A percentile compares a stretch with the other conserved stretches of the same genome.
These are phyloP conservation scores for Drosophila ambigua DNA, from an alignment of 1,140 invertebrate genomes.

Conservation along the genomic window DNA sequence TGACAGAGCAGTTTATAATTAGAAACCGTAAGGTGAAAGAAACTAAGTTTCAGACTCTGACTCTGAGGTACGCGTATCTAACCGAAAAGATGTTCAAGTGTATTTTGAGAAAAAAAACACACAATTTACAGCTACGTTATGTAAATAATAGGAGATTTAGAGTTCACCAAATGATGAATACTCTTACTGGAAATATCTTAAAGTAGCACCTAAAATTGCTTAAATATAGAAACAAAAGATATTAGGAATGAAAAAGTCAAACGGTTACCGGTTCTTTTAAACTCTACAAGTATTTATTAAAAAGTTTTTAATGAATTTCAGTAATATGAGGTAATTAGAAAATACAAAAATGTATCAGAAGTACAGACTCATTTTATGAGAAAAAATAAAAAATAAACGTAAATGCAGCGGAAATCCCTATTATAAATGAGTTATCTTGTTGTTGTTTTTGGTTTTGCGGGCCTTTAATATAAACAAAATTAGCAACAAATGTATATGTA, in stretches of 20 bases:
- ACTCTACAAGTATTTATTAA: slow-evolving; percentile 14
- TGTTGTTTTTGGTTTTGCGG: slow-evolving; percentile 55
- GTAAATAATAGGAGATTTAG: neutral
- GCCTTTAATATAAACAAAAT: slow-evolving; percentile 67
- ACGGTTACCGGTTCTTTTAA: slow-evolving; percentile 18
- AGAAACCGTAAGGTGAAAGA: slow-evolving; percentile 57
- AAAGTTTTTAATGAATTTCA: neutral
- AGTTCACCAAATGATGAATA: too few relatives aligned
- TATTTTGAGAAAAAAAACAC: slow-evolving; percentile 80
- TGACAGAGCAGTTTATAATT: slow-evolving; percentile 80
- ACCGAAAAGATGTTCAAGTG: slow-evolving; percentile 63
- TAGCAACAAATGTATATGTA: slow-evolving; percentile 44
- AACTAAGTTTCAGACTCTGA: slow-evolving; percentile 52
- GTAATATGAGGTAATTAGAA: too few relatives aligned
- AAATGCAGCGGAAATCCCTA: slow-evolving; percentile 37
- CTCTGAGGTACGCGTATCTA: slow-evolving; percentile 42
- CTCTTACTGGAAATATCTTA: too few relatives aligned
- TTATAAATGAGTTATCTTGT: slow-evolving; percentile 53
- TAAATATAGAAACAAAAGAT: neutral
- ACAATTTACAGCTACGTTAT: slow-evolving; percentile 72
- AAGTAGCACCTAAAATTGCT: neutral
- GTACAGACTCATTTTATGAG: too few relatives aligned
- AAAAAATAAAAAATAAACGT: slow-evolving; percentile 12
- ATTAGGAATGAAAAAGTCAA: neutral
- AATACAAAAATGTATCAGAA: too few relatives aligned